Evolutionary conservation across 2,888 invertebrate species (phyloP), one percentile per base, ranked within the genome.

Genomic region (Dasysyrphus albostriatus): DNA sequence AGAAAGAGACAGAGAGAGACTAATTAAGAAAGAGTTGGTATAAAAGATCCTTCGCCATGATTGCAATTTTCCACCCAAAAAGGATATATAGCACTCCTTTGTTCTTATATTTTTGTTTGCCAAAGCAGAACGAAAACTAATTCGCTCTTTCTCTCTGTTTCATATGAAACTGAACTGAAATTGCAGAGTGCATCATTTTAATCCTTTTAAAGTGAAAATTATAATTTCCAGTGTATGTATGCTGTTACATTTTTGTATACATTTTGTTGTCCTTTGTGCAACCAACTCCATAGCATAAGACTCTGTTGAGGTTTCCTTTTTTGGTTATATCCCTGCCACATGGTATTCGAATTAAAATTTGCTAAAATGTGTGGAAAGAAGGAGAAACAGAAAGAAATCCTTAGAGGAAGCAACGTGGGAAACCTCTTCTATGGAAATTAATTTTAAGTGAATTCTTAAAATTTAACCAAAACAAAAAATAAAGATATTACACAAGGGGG

Each of bases 191-290:
- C 67, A 84, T 76, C 65, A 76, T 76, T 49, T 76, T 76, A 84
- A 84, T 80, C 80, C 65, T 84, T 81, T 84, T 72, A 73, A 76
- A 81, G 75, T 59, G 72, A 72, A 75, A 80, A 72, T 72, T 70
- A 72, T 67, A 73, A 77, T 77, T 73, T 24, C 42, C 42, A 39
- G 29, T 29, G 51, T 54, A 39, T 51, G n/a, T 14, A 12, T 24
- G 5, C 8, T 19, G 16, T 49, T 49, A 19, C 49, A 49, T 19
- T 51, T 51, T 51, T 51, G 49, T 54, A 54, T 10, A 67, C 16
- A 47, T 73, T 49, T 37, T 63, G 65, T 58, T 65, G 42, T 59
- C 34, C 42, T 19, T 73, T 51, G 49, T 42, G 44, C 16, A 44
- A 39, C n/a, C n/a, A n/a, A n/a, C n/a, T n/a, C n/a, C n/a, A n/a